These are phyloP conservation scores for Phortica okadai DNA, from an alignment of 2,888 invertebrate species.

Conservation along the genomic window DNA sequence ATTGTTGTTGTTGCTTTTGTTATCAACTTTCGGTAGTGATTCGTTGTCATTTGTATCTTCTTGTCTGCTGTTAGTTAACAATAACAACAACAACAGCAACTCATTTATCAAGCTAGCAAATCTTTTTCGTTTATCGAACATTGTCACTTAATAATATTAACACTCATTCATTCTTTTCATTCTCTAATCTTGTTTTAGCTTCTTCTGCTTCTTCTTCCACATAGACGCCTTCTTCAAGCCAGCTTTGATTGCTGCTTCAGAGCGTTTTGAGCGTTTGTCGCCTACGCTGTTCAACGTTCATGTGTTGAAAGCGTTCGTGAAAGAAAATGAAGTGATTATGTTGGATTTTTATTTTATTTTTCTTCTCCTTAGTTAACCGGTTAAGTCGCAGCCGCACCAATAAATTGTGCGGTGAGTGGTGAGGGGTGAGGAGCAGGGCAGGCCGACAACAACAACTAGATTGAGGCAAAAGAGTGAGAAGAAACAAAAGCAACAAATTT, in stretches of 20 bases:
- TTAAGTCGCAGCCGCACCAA: conserved; percentile 43
- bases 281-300: conserved; percentile 5
- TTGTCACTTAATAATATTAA: conserved; percentile 70
- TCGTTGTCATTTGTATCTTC: neutral
- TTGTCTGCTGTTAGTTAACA: neutral
- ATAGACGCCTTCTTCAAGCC: no score
- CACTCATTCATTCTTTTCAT: conserved; percentile 48
- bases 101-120: conserved; percentile 57
- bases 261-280: conserved; percentile 3
- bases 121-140: conserved; percentile 56
- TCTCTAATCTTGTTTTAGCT: conserved; percentile 27
- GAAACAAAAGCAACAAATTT: conserved; percentile 57
- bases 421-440: neutral
- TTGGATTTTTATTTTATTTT: conserved; percentile 22
- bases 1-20: no score
- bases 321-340: conserved; percentile 68
- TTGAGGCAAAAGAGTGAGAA: conserved; percentile 43
- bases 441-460: conserved; percentile 38
- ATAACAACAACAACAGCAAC: conserved; percentile 37
- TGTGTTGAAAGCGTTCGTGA: neutral
- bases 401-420: neutral
- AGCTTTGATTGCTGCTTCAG: no score
- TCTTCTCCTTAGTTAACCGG: conserved; percentile 58
- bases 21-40: no score
- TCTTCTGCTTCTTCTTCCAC: conserved; percentile 15